These are phyloP conservation scores for Ctenosaura bakeri DNA, from an alignment of 2,797 vertebrate species.

Conservation along the genomic window DNA sequence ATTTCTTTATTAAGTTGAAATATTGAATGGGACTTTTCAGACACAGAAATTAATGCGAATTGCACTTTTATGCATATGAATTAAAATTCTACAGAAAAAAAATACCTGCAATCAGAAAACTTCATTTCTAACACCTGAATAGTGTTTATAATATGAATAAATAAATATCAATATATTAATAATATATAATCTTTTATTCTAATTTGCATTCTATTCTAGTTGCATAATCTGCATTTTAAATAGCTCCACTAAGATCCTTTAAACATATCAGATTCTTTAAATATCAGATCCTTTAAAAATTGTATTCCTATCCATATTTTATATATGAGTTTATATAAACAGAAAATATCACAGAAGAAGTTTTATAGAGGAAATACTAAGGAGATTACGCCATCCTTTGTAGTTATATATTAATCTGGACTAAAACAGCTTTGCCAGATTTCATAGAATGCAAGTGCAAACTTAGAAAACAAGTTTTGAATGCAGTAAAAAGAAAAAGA, in stretches of 20 bases:
- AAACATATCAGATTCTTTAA: too few relatives aligned
- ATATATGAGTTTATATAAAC: neutral
- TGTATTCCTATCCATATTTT: neutral
- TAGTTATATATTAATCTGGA: neutral
- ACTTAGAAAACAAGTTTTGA: neutral
- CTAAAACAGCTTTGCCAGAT: neutral
- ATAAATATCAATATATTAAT: neutral
- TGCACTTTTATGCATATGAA: neutral
- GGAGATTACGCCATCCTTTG: neutral
- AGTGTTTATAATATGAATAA: neutral
- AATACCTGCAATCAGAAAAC: neutral
- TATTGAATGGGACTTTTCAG: neutral
- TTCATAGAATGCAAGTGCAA: neutral
- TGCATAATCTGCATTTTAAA: neutral
- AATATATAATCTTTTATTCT: neutral
- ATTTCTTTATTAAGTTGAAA: constrained; percentile 30
- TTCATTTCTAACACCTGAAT: neutral
- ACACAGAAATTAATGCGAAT: neutral
- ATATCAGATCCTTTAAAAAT: neutral
- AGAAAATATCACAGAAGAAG: neutral
- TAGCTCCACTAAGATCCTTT: neutral
- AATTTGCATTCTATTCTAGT: neutral
- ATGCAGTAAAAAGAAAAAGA: neutral
- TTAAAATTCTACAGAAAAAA: neutral
- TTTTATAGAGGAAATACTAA: neutral